Conservation (phyloP, 1,140 invertebrate species). For the Zeugodacus cucurbitae region DNA sequence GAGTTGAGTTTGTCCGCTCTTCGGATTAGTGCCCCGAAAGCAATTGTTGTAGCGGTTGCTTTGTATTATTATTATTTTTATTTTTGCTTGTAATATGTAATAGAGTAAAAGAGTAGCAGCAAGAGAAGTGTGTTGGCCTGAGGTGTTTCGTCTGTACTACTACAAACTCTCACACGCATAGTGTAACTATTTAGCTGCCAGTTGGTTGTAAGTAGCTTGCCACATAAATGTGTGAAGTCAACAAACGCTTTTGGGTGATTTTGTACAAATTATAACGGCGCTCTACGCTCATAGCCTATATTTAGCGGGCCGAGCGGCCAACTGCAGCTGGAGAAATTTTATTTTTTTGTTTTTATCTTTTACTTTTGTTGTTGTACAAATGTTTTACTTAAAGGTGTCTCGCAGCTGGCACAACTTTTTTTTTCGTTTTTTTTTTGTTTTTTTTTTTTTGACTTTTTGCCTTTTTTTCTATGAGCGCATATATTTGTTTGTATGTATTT, state of each 20-base stretch:
- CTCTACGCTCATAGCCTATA: not conserved
- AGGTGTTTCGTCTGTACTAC: not conserved
- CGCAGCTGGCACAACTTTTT: not conserved
- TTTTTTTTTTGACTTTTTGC: no score
- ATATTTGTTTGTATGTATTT: no score
- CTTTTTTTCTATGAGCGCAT: no score
- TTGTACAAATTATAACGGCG: not conserved
- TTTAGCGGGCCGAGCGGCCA: not conserved
- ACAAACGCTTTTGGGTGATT: not conserved
- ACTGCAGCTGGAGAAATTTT: not conserved
- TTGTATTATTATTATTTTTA: not conserved
- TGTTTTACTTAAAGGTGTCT: not conserved
- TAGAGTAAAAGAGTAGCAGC: not conserved
- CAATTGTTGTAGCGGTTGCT: not conserved
- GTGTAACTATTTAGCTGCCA: not conserved
- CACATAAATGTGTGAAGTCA: not conserved
- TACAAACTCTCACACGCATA: not conserved
- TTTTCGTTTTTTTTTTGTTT: not conserved
- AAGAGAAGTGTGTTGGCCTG: not conserved
- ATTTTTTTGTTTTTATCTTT: not conserved
- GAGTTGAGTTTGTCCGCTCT: not conserved
- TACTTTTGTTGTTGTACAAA: not conserved
- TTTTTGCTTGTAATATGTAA: not conserved
- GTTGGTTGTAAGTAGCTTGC: not conserved
- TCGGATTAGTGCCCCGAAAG: not conserved